Evolutionary conservation across 92 coral and sea anemone species (phyloP).

Genomic region (Paragorgia papillata): DNA sequence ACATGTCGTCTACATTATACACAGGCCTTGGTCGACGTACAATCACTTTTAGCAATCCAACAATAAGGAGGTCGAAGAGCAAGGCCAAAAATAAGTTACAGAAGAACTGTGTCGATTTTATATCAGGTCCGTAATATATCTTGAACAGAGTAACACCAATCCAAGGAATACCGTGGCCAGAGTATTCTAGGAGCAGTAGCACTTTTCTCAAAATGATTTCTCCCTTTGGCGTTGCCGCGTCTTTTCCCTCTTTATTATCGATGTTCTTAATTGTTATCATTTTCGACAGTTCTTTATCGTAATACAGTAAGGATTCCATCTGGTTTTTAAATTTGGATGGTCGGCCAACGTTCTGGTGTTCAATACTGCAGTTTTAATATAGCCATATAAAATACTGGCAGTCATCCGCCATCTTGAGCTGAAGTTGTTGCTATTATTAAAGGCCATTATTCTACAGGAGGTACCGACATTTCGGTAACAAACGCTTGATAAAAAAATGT

Average conservation of each 20-base stretch:
- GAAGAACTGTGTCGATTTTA: conserved; percentile 64
- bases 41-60: conserved; percentile 65
- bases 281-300: background rate
- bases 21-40: conserved; percentile 76
- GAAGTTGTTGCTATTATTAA: too few relatives aligned
- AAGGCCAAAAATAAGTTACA: conserved; percentile 77
- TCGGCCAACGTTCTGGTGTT: background rate
- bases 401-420: too few relatives aligned
- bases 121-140: conserved; percentile 47
- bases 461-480: too few relatives aligned
- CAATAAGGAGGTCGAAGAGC: conserved; percentile 77
- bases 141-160: conserved; percentile 67
- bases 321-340: background rate
- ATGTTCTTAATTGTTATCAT: background rate
- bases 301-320: background rate
- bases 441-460: too few relatives aligned
- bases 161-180: conserved; percentile 99
- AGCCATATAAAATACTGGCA: too few relatives aligned
- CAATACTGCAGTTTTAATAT: too few relatives aligned
- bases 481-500: too few relatives aligned
- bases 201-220: conserved; percentile 63
- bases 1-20: conserved; percentile 85
- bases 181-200: conserved; percentile 69
- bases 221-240: conserved; percentile 45
- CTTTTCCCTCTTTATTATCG: background rate